Evolutionary conservation across 2,888 invertebrate species (phyloP).

Genomic region (Drosophila lacicola): DNA sequence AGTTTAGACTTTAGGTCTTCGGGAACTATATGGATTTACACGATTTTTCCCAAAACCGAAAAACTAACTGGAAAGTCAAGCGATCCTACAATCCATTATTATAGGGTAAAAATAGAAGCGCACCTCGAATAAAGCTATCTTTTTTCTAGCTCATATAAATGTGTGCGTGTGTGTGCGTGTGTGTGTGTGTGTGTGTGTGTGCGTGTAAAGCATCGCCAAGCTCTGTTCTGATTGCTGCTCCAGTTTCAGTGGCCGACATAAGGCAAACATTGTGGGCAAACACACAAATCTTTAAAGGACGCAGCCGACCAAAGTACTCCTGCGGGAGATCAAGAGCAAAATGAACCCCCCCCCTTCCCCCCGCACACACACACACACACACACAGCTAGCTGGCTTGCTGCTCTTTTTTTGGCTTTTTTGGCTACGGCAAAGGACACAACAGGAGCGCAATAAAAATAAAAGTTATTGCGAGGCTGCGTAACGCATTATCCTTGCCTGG

Average conservation of each 20-base stretch:
- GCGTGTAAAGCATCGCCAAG: slow-evolving; percentile 20
- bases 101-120: too few species aligned
- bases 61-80: too few species aligned
- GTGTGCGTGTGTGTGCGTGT: neutral
- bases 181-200: neutral
- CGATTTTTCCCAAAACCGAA: too few species aligned
- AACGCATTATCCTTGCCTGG: slow-evolving; percentile 61
- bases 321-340: slow-evolving; percentile 51
- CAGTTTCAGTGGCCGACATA: slow-evolving; percentile 60
- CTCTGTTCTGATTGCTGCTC: slow-evolving; percentile 51
- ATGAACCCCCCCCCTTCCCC: slow-evolving; percentile 40
- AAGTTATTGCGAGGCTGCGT: slow-evolving; percentile 47
- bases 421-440: slow-evolving; percentile 53
- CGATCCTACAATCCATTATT: too few species aligned
- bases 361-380: slow-evolving; percentile 2
- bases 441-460: slow-evolving; percentile 47
- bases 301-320: slow-evolving; percentile 39
- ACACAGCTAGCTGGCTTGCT: slow-evolving; percentile 24
- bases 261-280: slow-evolving; percentile 50
- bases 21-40: too few species aligned
- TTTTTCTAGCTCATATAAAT: neutral
- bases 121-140: too few species aligned
- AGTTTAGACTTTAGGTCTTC: too few species aligned
- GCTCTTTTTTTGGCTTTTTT: slow-evolving; percentile 52
- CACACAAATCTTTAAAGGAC: slow-evolving; percentile 56